Conservation (phyloP, 2,888 invertebrate species). For the Frankliniella intonsa region DNA sequence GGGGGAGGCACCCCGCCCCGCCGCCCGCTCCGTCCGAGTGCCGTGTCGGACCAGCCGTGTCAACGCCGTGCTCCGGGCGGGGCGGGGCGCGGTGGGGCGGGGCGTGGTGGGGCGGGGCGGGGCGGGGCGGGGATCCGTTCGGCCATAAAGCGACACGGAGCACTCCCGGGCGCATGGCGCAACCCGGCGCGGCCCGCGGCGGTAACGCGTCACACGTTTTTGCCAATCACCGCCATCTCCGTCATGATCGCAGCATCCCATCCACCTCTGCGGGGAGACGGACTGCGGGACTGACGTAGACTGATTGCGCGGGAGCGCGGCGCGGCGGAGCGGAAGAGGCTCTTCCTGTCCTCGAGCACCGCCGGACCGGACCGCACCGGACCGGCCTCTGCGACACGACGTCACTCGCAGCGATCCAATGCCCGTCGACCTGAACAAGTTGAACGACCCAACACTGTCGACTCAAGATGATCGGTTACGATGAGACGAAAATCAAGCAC, state of each 20-base stretch:
- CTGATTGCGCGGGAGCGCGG: neutral
- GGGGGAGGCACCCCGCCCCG: too few species aligned
- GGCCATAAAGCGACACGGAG: too few species aligned
- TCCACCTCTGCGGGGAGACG: neutral
- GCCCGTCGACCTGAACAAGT: too few species aligned
- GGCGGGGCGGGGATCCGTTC: neutral
- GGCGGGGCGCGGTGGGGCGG: neutral
- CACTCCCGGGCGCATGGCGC: too few species aligned
- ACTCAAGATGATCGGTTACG: too few species aligned
- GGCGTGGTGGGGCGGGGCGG: neutral
- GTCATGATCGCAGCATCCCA: neutral
- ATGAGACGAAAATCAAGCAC: too few species aligned
- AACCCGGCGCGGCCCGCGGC: neutral
- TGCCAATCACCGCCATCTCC: conserved; percentile 5
- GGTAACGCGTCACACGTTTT: conserved; percentile 18
- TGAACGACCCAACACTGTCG: too few species aligned
- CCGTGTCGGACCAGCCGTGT: neutral
- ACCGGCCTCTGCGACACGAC: neutral
- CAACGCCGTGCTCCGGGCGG: neutral
- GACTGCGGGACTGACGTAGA: neutral
- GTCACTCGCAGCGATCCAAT: neutral
- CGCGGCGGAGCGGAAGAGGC: neutral
- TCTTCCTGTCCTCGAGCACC: neutral
- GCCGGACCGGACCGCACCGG: too few species aligned
- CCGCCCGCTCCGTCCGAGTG: too few species aligned